Evolutionary conservation across 2,113 vertebrate genomes (phyloP).

Genomic region (Plotosus lineatus): DNA sequence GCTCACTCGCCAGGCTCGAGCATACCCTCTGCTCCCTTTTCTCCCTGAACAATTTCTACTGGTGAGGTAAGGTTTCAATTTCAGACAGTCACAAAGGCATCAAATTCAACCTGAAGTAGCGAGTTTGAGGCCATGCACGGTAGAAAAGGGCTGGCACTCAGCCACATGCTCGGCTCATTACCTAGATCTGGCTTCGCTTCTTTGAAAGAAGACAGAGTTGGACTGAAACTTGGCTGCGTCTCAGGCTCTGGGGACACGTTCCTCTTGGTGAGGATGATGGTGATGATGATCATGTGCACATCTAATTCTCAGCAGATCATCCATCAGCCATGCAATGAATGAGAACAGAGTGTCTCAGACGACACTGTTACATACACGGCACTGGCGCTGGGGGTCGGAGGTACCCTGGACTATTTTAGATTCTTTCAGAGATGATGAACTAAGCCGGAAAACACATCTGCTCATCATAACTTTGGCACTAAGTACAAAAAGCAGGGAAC

Average conservation of each 20-base stretch:
- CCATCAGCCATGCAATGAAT: not conserved
- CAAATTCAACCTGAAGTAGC: slow-evolving; percentile 32
- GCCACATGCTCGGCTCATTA: slow-evolving; percentile 43
- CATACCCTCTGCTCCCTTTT: slow-evolving; percentile 14
- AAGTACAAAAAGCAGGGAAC: slow-evolving; percentile 14
- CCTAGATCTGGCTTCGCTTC: slow-evolving; percentile 28
- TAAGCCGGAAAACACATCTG: slow-evolving; percentile 29
- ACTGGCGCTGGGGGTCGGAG: not conserved
- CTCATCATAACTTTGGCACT: not conserved
- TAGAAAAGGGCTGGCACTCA: slow-evolving; percentile 18
- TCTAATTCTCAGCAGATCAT: slow-evolving; percentile 22
- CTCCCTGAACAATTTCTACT: slow-evolving; percentile 35
- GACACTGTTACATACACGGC: not conserved
- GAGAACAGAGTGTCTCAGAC: slow-evolving; percentile 24
- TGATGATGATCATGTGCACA: slow-evolving; percentile 25
- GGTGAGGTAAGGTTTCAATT: slow-evolving; percentile 49
- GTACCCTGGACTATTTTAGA: not conserved
- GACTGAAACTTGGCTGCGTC: slow-evolving; percentile 30
- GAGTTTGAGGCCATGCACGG: slow-evolving; percentile 1
- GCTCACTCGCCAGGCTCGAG: slow-evolving; percentile 3
- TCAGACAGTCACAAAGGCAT: slow-evolving; percentile 43
- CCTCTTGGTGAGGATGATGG: slow-evolving; percentile 22
- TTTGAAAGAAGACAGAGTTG: slow-evolving; percentile 36
- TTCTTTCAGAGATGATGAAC: slow-evolving; percentile 4
- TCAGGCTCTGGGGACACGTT: slow-evolving; percentile 26